phyloP scores from a whole-genome alignment of 2,113 vertebrate genomes.

The rat (Rattus norvegicus) region DNA sequence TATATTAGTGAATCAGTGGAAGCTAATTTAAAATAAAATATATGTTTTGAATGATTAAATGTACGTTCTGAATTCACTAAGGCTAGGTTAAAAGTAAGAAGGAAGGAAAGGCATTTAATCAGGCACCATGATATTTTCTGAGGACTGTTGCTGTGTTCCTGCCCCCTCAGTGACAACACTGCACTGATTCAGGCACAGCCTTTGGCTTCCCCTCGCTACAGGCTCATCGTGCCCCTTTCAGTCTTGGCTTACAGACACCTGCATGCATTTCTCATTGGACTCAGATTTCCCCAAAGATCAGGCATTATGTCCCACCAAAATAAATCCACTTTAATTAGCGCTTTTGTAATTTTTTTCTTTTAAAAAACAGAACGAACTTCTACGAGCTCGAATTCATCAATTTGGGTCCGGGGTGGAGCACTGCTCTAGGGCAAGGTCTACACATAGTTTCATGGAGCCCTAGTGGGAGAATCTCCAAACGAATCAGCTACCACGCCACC shows the following conservation, averaged over 20 bases:
- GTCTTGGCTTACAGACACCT: neutral
- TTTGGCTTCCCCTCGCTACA: neutral
- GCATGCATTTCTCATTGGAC: neutral
- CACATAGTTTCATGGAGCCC: neutral
- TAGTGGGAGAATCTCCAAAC: no score
- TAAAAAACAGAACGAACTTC: neutral
- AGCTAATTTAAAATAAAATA: neutral
- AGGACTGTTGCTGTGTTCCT: neutral
- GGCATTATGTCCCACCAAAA: neutral
- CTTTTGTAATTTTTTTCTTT: neutral
- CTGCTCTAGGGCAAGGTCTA: neutral
- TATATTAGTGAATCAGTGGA: neutral
- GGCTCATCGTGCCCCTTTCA: fast-evolving
- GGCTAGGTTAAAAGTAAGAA: neutral
- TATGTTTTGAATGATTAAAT: neutral
- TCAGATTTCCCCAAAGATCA: neutral
- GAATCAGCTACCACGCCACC: no score
- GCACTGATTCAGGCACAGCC: neutral
- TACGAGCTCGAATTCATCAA: neutral
- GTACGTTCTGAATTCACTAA: neutral
- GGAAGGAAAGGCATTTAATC: neutral
- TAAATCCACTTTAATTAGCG: neutral
- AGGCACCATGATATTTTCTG: neutral
- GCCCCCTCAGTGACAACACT: no score
- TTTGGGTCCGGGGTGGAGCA: neutral